Base-by-base conservation (phyloP, 2,113 vertebrate species). In the Chloropsis cyanopogon region DNA sequence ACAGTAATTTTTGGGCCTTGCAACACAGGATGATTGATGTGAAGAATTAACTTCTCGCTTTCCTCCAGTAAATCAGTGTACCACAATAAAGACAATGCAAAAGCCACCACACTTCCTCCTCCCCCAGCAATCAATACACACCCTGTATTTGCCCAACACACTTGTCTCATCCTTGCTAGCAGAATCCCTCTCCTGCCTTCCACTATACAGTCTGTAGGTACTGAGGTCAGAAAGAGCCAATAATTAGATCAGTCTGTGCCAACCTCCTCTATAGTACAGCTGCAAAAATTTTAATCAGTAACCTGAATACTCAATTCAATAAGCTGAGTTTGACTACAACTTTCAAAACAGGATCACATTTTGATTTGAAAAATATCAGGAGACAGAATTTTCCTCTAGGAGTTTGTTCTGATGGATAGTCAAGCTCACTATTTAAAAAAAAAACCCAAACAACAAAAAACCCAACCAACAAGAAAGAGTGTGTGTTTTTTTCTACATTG, bases 11-110 rank as follows among this genome's bases (percentile, higher is more conserved):
- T 19, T 14, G 16, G 47, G 47, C 44, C 37, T 77, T 28, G 12
- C 37, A 90, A 83, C 16, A 75, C 1, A 64, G 16, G 23, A 77
- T 3, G 7, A 91, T 52, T 77, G 56, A 81, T 52, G 60, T 0
- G 0, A 61, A 65, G 29, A 88, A 90, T 86, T 86, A 82, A 86
- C 35, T 83, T 83, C 76, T 77, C 47, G 35, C 18, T 57, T 53
- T 82, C 52, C 56, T 90, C 42, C 44, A 76, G 37, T 86, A 88
- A 92, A 94, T 83, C 72, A 92, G 42, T 84, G 86, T 64, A 90
- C 39, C 0, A 0, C 80, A 75, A 37, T 52, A 63, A 80, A 86
- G 53, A 42, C 52, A 77, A 71, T 18, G 66, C 46, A 49, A 80
- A 85, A 89, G 35, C 49, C 76, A 88, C 59, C 29, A 50, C 12